Percentiles rank a stretch among this genome's conserved stretches.
Evolutionary conservation across 2,888 invertebrate genomes (phyloP).

Genomic region (Hyles lineata): DNA sequence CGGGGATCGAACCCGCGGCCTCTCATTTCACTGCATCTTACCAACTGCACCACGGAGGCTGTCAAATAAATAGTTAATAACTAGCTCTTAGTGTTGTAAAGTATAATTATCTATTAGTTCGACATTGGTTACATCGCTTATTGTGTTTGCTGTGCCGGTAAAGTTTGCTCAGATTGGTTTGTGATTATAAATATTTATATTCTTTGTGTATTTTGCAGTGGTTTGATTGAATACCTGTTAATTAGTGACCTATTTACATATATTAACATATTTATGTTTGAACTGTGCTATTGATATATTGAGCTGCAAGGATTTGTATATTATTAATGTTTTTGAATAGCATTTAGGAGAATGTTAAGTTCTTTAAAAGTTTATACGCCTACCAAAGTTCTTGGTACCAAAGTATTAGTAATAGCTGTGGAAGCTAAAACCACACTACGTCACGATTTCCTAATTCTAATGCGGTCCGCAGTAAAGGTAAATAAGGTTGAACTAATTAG

Average conservation of each 20-base stretch:
- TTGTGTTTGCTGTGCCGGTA: conserved; percentile 1
- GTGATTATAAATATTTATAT: conserved; percentile 6
- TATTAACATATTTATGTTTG: background rate
- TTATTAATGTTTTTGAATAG: too few relatives aligned
- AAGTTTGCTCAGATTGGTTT: conserved; percentile 3
- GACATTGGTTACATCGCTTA: background rate
- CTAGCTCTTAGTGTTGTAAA: background rate
- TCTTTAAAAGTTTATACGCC: too few relatives aligned
- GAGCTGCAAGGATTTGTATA: background rate
- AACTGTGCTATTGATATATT: background rate
- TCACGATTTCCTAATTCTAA: conserved; percentile 16
- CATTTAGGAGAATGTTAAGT: too few relatives aligned
- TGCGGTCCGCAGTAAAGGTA: background rate
- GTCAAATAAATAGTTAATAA: background rate
- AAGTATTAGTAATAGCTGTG: background rate
- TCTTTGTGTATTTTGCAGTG: background rate
- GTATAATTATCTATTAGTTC: background rate
- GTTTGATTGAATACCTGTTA: background rate
- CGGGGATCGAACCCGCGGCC: too few relatives aligned
- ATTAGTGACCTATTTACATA: background rate
- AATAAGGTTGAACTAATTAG: conserved; percentile 21
- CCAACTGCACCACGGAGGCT: too few relatives aligned
- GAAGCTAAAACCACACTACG: background rate
- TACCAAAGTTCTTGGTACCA: too few relatives aligned
- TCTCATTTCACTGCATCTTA: too few relatives aligned